These are phyloP conservation scores for Melinopterus prodromus DNA, from an alignment of 2,888 invertebrate species.

Conservation along the genomic window DNA sequence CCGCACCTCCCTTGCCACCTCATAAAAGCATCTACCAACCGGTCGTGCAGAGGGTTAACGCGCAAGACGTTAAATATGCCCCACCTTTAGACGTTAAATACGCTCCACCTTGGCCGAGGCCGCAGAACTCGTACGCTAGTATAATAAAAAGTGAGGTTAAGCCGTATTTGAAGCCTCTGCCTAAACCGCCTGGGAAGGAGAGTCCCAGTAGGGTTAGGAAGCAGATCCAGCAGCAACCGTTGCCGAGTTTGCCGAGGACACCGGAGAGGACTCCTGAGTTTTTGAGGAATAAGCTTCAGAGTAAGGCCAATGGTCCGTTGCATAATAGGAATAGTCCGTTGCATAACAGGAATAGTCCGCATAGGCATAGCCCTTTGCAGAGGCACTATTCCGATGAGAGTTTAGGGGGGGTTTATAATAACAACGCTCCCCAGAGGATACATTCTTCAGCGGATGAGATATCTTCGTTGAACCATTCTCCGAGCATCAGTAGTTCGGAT, in stretches of 20 bases:
- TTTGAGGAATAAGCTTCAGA: conserved; percentile 54
- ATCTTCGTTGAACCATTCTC: conserved; percentile 81
- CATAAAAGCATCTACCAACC: conserved; percentile 57
- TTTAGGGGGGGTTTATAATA: conserved; percentile 60
- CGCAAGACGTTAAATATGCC: conserved; percentile 61
- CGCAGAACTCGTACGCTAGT: conserved; percentile 57
- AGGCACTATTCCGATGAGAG: conserved; percentile 75
- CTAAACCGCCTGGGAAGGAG: conserved; percentile 65
- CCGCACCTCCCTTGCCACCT: conserved; percentile 71
- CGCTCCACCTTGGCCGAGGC: conserved; percentile 72
- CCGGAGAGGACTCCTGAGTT: conserved; percentile 54
- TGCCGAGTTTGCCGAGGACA: conserved; percentile 45
- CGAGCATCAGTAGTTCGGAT: conserved; percentile 84
- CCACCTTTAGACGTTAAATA: conserved; percentile 66
- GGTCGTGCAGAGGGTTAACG: conserved; percentile 39
- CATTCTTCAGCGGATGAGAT: conserved; percentile 86
- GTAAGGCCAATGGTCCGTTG: conserved; percentile 51
- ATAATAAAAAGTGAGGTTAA: conserved; percentile 52
- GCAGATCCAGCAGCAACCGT: conserved; percentile 49
- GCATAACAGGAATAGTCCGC: conserved; percentile 54
- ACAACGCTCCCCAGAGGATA: conserved; percentile 64
- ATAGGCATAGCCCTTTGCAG: conserved; percentile 63
- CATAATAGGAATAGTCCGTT: conserved; percentile 51
- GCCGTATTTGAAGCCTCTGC: conserved; percentile 67
- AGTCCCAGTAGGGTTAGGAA: conserved; percentile 55